These are phyloP conservation scores for Cheilosia variabilis DNA, from an alignment of 2,888 invertebrate species.

Conservation along the genomic window DNA sequence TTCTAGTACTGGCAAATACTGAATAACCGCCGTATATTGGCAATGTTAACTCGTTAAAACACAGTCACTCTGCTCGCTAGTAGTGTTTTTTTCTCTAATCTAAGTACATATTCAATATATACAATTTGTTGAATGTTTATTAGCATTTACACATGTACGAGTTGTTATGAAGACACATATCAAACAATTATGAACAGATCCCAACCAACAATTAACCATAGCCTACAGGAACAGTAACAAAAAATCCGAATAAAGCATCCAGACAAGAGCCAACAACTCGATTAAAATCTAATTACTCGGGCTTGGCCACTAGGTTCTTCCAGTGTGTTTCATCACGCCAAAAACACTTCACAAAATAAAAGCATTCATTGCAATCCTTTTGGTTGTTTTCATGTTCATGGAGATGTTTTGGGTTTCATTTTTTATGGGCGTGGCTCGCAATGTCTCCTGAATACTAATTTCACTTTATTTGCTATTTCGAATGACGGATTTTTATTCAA, in stretches of 20 bases:
- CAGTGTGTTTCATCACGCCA: conserved; percentile 23
- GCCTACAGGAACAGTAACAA: background rate
- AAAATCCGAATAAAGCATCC: conserved; percentile 2
- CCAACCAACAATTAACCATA: conserved; percentile 2
- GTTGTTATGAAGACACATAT: no score
- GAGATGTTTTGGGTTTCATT: background rate
- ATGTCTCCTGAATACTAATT: conserved; percentile 44
- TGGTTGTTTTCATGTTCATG: conserved; percentile 30
- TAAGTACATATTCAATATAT: no score
- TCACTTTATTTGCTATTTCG: conserved; percentile 11
- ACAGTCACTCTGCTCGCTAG: no score
- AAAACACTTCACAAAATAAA: conserved; percentile 33
- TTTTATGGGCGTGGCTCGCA: background rate
- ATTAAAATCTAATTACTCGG: conserved; percentile 53
- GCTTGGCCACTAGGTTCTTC: conserved; percentile 2
- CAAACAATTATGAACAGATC: background rate
- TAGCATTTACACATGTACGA: no score
- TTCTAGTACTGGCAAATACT: no score
- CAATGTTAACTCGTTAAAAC: no score
- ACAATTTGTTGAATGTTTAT: no score
- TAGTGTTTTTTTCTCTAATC: no score
- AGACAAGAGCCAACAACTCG: conserved; percentile 35
- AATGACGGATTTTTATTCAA: background rate
- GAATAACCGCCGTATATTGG: no score
- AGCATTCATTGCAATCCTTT: conserved; percentile 40